Evolutionary conservation across 2,888 invertebrate genomes (phyloP).

Genomic region (Lycaena phlaeas): DNA sequence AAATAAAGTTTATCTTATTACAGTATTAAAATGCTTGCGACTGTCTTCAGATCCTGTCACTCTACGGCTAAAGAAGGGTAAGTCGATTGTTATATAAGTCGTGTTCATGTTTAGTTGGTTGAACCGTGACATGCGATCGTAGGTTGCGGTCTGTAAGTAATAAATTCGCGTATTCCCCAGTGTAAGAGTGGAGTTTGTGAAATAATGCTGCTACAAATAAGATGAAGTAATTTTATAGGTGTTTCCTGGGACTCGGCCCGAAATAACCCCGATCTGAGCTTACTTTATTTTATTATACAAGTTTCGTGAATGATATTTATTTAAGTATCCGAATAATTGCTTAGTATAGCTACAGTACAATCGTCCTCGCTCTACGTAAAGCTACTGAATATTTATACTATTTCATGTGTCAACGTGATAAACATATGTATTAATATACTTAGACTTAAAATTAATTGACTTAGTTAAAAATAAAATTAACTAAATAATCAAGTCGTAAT

Average conservation of each 20-base stretch:
- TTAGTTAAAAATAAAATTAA: too few relatives aligned
- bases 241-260: constrained; percentile 41
- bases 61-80: constrained; percentile 92
- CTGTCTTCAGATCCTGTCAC: constrained; percentile 92
- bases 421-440: too few relatives aligned
- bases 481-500: too few relatives aligned
- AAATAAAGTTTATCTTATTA: constrained; percentile 47
- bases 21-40: constrained; percentile 94
- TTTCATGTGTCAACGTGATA: too few relatives aligned
- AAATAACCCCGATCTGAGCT: constrained; percentile 18
- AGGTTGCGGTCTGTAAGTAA: constrained; percentile 37
- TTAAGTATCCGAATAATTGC: neutral
- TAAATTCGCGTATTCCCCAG: constrained; percentile 48
- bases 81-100: constrained; percentile 46
- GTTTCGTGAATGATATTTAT: constrained; percentile 9
- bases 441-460: too few relatives aligned
- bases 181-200: constrained; percentile 42
- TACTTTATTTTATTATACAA: constrained; percentile 10
- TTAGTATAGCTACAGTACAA: too few relatives aligned
- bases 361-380: too few relatives aligned
- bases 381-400: too few relatives aligned
- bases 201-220: constrained; percentile 48
- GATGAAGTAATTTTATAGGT: constrained; percentile 48
- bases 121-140: constrained; percentile 29
- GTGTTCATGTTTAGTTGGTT: constrained; percentile 11